Percentiles rank a stretch among this genome's conserved stretches.
Evolutionary conservation across 2,113 vertebrate genomes (phyloP).

Genomic region (Canis aureus): DNA sequence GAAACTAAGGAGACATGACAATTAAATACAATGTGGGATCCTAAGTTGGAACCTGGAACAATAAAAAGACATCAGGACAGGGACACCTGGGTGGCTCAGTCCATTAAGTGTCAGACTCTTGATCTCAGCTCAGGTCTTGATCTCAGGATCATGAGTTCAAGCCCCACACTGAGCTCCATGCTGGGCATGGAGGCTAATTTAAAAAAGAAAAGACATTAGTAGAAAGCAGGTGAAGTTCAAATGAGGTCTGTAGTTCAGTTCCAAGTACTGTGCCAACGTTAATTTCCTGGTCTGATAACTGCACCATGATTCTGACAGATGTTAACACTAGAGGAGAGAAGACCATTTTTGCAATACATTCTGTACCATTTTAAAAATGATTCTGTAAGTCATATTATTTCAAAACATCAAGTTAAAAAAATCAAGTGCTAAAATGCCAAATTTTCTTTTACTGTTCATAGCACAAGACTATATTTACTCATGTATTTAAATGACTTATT

Average conservation of each 20-base stretch:
- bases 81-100: not conserved
- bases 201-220: not conserved
- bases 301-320: not conserved
- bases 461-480: not conserved
- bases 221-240: not conserved
- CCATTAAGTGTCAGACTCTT: not conserved
- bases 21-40: not conserved
- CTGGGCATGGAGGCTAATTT: not conserved
- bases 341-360: not conserved
- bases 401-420: slow-evolving; percentile 22
- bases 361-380: not conserved
- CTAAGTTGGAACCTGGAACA: not conserved
- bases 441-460: not conserved
- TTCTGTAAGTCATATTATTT: slow-evolving; percentile 17
- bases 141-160: not conserved
- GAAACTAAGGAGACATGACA: not conserved
- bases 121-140: not conserved
- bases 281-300: not conserved
- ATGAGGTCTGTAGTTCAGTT: not conserved
- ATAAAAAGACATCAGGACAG: not conserved
- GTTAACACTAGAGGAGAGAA: not conserved
- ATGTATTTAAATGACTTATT: not conserved
- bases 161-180: not conserved
- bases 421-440: not conserved
- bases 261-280: not conserved